Evolutionary conservation across 1,140 invertebrate species (phyloP), one percentile per base, ranked within the genome.

Genomic region (Cotesia chilonis): DNA sequence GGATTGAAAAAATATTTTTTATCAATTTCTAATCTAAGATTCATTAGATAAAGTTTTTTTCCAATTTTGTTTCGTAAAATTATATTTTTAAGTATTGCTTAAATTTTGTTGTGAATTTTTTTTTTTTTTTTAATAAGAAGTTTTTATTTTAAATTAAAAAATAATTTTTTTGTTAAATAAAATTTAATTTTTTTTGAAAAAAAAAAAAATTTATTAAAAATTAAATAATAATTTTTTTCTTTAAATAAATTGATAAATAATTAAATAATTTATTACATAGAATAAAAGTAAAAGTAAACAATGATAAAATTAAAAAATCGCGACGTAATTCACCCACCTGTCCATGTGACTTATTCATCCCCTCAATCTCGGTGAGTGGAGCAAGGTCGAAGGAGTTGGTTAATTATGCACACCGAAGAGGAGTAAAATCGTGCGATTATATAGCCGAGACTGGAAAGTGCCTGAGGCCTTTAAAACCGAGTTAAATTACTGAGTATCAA

Each of bases 331-430:
- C n/a, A 52, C 68, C 60, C 55, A 55, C 65, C 55, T 74, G 68
- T 70, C 71, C 66, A 61, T 74, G 71, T 83, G 77, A 82, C 66
- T 84, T 82, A 85, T 85, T 85, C 80, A 85, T 82, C 75, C 71
- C 71, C 77, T 81, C 80, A 83, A 86, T 86, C 82, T 85, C 83
- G 78, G 83, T 84, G 79, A 85, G 82, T 81, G 77, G 82, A 85
- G 81, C 82, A 84, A 84, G 84, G 83, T 82, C 83, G 81, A 77
- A 79, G 77, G 74, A 74, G 76, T 70, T 55, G 77, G 51, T 86
- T 78, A 84, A 86, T 84, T 84, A 85, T 83, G 79, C 74, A 84
- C 65, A 75, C 71, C 67, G 68, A 66, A 66, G 52, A 57, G 17
- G 57, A 54, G 37, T 36, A 66, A 60, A 54, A 51, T 17, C 51